These are phyloP conservation scores for Oithona nana DNA, from an alignment of 2,888 invertebrate genomes.

Conservation along the genomic window DNA sequence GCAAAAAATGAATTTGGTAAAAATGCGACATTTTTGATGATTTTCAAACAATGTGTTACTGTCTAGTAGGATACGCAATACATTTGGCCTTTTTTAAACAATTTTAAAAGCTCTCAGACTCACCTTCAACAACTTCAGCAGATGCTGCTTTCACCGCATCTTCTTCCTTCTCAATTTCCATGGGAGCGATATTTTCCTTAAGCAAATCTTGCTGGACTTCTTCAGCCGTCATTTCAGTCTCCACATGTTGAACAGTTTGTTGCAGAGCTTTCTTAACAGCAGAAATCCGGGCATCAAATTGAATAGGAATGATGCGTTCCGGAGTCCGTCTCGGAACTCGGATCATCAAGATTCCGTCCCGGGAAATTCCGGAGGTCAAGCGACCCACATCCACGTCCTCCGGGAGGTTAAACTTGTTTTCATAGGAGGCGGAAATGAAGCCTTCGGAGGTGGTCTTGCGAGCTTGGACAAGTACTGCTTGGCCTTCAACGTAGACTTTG, in stretches of 20 bases:
- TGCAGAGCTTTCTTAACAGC: slow-evolving; percentile 10
- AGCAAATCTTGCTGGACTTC: slow-evolving; percentile 5
- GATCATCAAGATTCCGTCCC: slow-evolving; percentile 17
- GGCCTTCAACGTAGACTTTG: slow-evolving; percentile 1
- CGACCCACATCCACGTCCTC: slow-evolving; percentile 12
- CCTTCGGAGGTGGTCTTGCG: slow-evolving; percentile 1
- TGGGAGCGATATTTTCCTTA: slow-evolving; percentile 6
- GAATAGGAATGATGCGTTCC: slow-evolving; percentile 14
- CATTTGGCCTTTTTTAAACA: too few species aligned
- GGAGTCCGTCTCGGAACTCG: slow-evolving; percentile 13
- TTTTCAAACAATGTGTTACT: too few species aligned
- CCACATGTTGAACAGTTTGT: not conserved
- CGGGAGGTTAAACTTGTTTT: slow-evolving; percentile 13
- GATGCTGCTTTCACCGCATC: slow-evolving; percentile 16
- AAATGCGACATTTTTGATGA: too few species aligned
- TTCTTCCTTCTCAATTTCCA: slow-evolving; percentile 15
- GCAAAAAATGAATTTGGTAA: too few species aligned
- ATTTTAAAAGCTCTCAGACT: too few species aligned
- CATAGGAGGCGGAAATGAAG: slow-evolving; percentile 1
- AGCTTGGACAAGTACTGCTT: slow-evolving; percentile 10
- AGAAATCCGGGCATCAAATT: slow-evolving; percentile 8
- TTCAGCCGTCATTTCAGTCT: slow-evolving; percentile 7
- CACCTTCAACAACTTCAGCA: slow-evolving; percentile 17
- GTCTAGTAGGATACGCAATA: too few species aligned
- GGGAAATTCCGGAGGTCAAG: slow-evolving; percentile 15